Conservation (phyloP, 2,888 invertebrate species). For the Bedellia somnulentella region DNA sequence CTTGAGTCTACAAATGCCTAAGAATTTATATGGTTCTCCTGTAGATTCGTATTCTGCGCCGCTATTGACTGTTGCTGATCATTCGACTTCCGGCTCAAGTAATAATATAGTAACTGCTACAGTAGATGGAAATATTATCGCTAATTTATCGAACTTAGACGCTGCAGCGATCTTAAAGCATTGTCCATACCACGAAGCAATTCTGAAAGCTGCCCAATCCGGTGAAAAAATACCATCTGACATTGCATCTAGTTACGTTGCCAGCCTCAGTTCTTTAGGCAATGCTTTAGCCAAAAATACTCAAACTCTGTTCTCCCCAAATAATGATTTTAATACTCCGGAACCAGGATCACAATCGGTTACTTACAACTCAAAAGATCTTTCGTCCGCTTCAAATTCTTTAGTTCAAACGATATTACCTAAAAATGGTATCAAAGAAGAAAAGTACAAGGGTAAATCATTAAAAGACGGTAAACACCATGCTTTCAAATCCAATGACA, state of each 20-base stretch:
- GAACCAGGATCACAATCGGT: conserved; percentile 24
- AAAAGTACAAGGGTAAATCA: conserved; percentile 29
- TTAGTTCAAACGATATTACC: conserved; percentile 26
- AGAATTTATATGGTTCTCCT: conserved; percentile 38
- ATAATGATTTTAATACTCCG: conserved; percentile 24
- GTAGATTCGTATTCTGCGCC: conserved; percentile 57
- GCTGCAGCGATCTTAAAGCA: conserved; percentile 52
- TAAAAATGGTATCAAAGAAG: conserved; percentile 18
- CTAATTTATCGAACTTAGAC: conserved; percentile 36
- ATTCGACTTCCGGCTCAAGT: conserved; percentile 45
- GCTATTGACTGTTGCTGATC: conserved; percentile 47
- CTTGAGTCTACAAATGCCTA: conserved; percentile 27
- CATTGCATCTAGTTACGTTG: conserved; percentile 51
- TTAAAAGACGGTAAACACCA: conserved; percentile 23
- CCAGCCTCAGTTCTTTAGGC: conserved; percentile 53
- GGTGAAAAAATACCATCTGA: conserved; percentile 49
- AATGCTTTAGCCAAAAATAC: conserved; percentile 48
- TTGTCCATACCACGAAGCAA: conserved; percentile 54
- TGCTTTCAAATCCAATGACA: conserved; percentile 20
- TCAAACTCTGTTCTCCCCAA: conserved; percentile 22
- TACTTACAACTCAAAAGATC: conserved; percentile 27
- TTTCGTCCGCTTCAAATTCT: conserved; percentile 31
- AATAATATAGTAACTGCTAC: conserved; percentile 36
- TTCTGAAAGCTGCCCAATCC: conserved; percentile 38
- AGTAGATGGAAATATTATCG: conserved; percentile 36